phyloP scores from a whole-genome alignment of 2,797 vertebrate species.

The Tapirus indicus region DNA sequence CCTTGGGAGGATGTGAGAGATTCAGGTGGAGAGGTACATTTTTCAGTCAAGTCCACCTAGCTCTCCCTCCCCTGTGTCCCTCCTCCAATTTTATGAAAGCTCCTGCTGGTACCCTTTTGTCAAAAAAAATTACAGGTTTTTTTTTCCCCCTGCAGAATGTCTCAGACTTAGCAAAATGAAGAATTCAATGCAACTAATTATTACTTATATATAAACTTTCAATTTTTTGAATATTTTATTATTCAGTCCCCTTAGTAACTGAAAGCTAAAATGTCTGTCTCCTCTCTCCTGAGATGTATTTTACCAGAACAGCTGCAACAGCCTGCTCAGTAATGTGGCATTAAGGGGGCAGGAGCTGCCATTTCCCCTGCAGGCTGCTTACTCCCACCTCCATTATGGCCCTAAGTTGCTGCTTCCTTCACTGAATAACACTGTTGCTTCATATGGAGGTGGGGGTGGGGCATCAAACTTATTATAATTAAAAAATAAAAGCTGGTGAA shows the following conservation, averaged over 20 bases:
- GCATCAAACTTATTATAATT: neutral
- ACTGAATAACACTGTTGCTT: neutral
- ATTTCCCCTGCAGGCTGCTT: neutral
- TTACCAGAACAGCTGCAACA: neutral
- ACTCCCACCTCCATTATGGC: neutral
- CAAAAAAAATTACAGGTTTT: neutral
- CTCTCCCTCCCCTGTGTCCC: rapidly evolving
- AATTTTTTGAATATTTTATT: neutral
- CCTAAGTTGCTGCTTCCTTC: neutral
- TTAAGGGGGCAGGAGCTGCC: neutral
- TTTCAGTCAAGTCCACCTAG: neutral
- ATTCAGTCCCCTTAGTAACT: neutral
- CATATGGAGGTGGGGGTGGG: rapidly evolving
- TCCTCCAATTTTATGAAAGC: neutral
- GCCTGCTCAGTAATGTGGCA: neutral
- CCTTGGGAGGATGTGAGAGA: neutral
- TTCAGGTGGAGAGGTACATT: neutral
- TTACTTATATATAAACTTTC: neutral
- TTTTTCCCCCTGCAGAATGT: neutral
- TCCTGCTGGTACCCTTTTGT: neutral
- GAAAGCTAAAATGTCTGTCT: neutral
- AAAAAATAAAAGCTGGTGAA: neutral
- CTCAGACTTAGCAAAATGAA: neutral
- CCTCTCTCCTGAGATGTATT: neutral
- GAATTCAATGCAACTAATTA: neutral